Conservation (phyloP, 2,888 invertebrate genomes). For the Desoria tigrina region DNA sequence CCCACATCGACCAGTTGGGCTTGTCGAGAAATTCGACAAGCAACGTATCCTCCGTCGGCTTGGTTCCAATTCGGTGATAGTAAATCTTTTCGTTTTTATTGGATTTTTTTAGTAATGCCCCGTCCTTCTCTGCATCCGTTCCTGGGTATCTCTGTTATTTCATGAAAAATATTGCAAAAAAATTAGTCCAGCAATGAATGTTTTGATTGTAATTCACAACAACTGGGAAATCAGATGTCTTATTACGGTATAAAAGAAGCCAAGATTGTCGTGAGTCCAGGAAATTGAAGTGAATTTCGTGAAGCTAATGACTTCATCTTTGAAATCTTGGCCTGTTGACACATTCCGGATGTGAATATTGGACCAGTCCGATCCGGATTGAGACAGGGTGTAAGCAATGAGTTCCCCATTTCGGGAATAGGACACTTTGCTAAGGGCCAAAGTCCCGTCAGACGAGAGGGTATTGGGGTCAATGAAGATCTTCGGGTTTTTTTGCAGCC, state of each 20-base stretch:
- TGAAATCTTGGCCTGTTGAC: constrained; percentile 73
- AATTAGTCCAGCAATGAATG: too few relatives aligned
- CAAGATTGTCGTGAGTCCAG: constrained; percentile 93
- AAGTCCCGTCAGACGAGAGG: constrained; percentile 86
- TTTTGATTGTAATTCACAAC: too few relatives aligned
- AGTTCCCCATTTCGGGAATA: constrained; percentile 88
- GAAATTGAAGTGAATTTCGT: constrained; percentile 87
- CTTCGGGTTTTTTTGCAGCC: constrained; percentile 70
- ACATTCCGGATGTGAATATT: constrained; percentile 81
- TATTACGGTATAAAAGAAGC: constrained; percentile 88
- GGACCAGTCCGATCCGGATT: constrained; percentile 95
- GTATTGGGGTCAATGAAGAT: constrained; percentile 95
- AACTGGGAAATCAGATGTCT: too few relatives aligned
- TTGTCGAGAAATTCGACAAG: constrained; percentile 87
- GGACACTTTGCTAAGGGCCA: constrained; percentile 71
- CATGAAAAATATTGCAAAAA: not conserved
- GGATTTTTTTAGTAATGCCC: constrained; percentile 68
- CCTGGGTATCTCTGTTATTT: constrained; percentile 71
- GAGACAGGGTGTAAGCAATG: constrained; percentile 88
- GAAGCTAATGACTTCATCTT: constrained; percentile 87
- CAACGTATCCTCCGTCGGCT: constrained; percentile 80
- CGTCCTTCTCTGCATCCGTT: constrained; percentile 72
- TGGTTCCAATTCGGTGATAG: constrained; percentile 83
- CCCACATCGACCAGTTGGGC: constrained; percentile 83
- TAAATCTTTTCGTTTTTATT: constrained; percentile 81